A percentile compares a stretch with the other conserved stretches of the same genome.
These are phyloP conservation scores for Actenoides lindsayi DNA, from an alignment of 2,113 vertebrate species.

Conservation along the genomic window DNA sequence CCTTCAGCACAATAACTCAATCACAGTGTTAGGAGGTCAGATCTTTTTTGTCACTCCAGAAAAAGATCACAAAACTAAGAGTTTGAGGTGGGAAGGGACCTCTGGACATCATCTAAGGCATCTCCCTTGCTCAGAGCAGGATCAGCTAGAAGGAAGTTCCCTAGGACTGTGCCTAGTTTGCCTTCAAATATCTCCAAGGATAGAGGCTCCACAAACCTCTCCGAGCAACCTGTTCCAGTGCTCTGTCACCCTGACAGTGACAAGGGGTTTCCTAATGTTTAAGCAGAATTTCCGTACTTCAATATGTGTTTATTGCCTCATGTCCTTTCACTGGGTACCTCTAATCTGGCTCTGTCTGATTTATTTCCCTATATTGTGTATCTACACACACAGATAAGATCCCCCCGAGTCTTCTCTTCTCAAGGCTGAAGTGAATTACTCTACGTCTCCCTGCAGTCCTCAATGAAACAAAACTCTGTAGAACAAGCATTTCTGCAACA, in stretches of 20 bases:
- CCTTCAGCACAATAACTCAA: background rate
- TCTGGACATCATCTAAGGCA: background rate
- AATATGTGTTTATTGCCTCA: background rate
- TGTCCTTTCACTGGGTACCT: background rate
- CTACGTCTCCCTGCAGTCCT: background rate
- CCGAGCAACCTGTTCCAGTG: background rate
- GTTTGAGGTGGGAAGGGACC: background rate
- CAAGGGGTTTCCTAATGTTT: background rate
- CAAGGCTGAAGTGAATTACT: background rate
- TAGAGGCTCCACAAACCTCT: background rate
- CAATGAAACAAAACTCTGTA: background rate
- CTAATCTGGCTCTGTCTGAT: background rate
- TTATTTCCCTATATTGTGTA: background rate
- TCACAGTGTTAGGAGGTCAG: accelerated
- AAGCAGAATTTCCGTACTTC: background rate
- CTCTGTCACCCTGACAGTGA: background rate
- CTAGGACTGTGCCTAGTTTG: background rate
- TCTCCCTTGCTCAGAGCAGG: background rate
- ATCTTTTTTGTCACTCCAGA: background rate
- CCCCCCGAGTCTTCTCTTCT: background rate
- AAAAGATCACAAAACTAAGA: background rate
- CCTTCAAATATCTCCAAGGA: background rate
- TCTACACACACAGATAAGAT: background rate
- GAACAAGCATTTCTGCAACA: background rate
- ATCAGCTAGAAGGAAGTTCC: background rate